Conservation (phyloP, 2,113 vertebrate genomes). For the Progne subis region DNA sequence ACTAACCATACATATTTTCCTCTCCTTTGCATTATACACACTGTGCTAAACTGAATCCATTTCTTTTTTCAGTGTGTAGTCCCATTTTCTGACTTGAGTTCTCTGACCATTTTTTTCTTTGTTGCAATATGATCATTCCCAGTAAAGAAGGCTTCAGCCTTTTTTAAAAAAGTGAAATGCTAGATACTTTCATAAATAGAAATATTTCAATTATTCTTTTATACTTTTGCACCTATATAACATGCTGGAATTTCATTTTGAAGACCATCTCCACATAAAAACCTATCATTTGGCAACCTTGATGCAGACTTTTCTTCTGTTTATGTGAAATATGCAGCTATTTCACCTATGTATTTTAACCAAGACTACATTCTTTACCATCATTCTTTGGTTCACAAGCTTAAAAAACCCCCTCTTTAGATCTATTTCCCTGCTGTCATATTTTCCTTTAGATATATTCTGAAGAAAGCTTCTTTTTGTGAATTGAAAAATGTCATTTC, state of each 20-base stretch:
- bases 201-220: neutral
- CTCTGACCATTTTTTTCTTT: neutral
- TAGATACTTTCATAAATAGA: slow-evolving; percentile 11
- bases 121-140: neutral
- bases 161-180: neutral
- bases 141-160: neutral
- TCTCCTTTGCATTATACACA: neutral
- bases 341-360: slow-evolving; percentile 13
- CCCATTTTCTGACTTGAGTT: neutral
- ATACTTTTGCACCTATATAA: neutral
- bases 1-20: neutral
- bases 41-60: neutral
- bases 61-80: neutral
- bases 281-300: neutral
- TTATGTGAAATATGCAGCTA: neutral
- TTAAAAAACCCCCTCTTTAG: slow-evolving; percentile 8
- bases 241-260: neutral
- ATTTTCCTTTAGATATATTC: slow-evolving; percentile 46
- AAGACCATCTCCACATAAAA: neutral
- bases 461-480: slow-evolving; percentile 56
- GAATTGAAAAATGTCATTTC: slow-evolving; percentile 63
- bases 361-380: neutral
- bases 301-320: slow-evolving; percentile 9
- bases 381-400: slow-evolving; percentile 37
- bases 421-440: slow-evolving; percentile 66